These are phyloP conservation scores for Hephaestus fuliginosus DNA, from an alignment of 2,797 vertebrate genomes.

Conservation along the genomic window DNA sequence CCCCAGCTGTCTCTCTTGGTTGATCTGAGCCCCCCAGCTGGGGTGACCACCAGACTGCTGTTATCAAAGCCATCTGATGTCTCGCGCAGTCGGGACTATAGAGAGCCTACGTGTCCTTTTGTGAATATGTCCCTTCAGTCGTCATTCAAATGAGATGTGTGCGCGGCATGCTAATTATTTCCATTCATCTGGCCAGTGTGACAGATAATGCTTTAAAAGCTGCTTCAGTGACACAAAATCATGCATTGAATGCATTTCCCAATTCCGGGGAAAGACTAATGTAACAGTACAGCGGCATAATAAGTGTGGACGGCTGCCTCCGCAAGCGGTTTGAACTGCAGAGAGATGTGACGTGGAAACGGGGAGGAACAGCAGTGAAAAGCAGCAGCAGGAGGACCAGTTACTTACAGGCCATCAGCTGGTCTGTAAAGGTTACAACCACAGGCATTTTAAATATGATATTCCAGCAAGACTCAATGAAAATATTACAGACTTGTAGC, in stretches of 20 bases:
- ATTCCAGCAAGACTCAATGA: background rate
- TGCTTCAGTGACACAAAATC: constrained; percentile 44
- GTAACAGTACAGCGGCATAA: constrained; percentile 19
- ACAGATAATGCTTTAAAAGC: constrained; percentile 60
- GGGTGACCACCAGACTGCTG: constrained; percentile 71
- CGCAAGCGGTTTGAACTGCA: constrained; percentile 15
- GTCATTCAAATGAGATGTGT: constrained; percentile 59
- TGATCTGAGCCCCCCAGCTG: constrained; percentile 74
- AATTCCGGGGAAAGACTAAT: constrained; percentile 33
- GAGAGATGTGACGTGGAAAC: constrained; percentile 25
- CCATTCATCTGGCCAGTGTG: constrained; percentile 46
- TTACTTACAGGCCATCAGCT: background rate
- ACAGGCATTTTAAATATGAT: background rate
- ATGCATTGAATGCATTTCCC: constrained; percentile 35
- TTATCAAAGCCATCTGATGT: constrained; percentile 77
- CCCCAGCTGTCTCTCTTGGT: constrained; percentile 68
- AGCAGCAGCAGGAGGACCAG: constrained; percentile 8
- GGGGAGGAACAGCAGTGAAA: constrained; percentile 9
- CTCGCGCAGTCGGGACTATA: constrained; percentile 44
- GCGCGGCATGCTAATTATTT: constrained; percentile 60
- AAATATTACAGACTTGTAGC: constrained; percentile 7
- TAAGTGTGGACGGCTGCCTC: constrained; percentile 19
- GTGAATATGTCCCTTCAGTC: constrained; percentile 70
- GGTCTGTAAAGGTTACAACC: constrained; percentile 26
- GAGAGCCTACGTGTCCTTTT: constrained; percentile 58